A percentile compares a stretch with the other conserved stretches of the same genome.
These are phyloP conservation scores for Ametastegia equiseti DNA, from an alignment of 2,888 invertebrate species.

Conservation along the genomic window DNA sequence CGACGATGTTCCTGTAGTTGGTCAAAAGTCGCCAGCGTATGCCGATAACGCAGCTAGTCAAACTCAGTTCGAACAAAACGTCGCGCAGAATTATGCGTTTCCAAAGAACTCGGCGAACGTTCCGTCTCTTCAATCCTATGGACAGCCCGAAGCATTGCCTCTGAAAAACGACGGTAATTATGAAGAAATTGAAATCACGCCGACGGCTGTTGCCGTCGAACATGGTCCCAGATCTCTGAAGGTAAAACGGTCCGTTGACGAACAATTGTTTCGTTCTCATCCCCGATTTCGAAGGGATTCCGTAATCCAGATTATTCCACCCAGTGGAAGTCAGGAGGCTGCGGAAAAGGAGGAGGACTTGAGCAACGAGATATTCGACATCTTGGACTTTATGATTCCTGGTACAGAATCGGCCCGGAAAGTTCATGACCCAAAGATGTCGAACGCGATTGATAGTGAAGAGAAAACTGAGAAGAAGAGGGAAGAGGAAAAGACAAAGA, in stretches of 20 bases:
- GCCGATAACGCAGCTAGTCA: slow-evolving; percentile 4
- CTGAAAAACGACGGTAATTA: slow-evolving; percentile 57
- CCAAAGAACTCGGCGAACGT: slow-evolving; percentile 52
- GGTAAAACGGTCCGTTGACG: slow-evolving; percentile 53
- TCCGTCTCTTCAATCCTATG: slow-evolving; percentile 43
- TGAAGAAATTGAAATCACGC: slow-evolving; percentile 69
- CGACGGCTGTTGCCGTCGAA: slow-evolving; percentile 73
- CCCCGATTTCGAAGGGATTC: slow-evolving; percentile 58
- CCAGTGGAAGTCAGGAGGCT: slow-evolving; percentile 65
- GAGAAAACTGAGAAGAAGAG: slow-evolving; percentile 52
- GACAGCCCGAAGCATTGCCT: slow-evolving; percentile 53
- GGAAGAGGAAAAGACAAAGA: slow-evolving; percentile 53
- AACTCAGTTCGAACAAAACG: slow-evolving; percentile 54
- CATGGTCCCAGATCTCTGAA: slow-evolving; percentile 75
- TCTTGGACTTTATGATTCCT: slow-evolving; percentile 71
- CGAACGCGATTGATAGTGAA: slow-evolving; percentile 7
- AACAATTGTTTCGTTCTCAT: slow-evolving; percentile 12
- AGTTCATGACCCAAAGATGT: slow-evolving; percentile 13
- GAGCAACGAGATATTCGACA: slow-evolving; percentile 72
- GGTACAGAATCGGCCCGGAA: slow-evolving; percentile 45
- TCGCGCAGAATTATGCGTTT: slow-evolving; percentile 59
- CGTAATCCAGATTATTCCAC: slow-evolving; percentile 70
- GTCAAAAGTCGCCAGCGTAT: slow-evolving; percentile 37
- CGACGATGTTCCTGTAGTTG: slow-evolving; percentile 52
- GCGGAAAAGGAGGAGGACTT: slow-evolving; percentile 66